Base-by-base conservation (phyloP, 2,888 invertebrate species). In the Agrotis puta region DNA sequence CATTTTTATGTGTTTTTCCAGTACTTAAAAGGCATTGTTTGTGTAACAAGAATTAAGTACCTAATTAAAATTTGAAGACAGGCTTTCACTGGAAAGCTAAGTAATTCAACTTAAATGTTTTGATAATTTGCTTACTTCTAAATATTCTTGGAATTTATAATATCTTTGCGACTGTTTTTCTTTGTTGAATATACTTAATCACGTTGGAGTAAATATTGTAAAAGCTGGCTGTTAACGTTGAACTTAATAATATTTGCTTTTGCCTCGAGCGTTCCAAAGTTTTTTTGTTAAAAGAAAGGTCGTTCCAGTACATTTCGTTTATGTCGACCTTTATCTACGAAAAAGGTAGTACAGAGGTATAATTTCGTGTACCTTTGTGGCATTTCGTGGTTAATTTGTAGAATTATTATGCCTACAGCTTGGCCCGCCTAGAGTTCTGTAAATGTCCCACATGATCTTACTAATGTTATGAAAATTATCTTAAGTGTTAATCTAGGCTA, bases 1-100 rank as follows among this genome's bases (percentile, higher is more conserved):
- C 51, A 74, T 72, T 83, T 85, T 81, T 77, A 84, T 78, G 67
- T 61, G 68, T 74, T 83, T 77, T 75, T 57, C 57, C 47, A 73
- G 69, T 67, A 64, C 68, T 76, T 75, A 33, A 62, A 81, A 75
- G 39, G 50, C 61, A 74, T 71, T 74, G 70, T 81, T 77, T 61
- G 63, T 57, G 70, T 67, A 68, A 76, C 75, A 65, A 79, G 64
- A 81, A 75, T 73, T 64, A 74, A 84, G 69, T 76, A 57, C 47
- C 63, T 61, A 78, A 78, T 85, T 81, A 85, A 76, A 83, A 70
- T 77, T 73, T 74, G 69, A 68, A 63, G 47, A 74, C 66, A 68
- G 43, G 47, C 45, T 63, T 77, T 74, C 51, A 53, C 63, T 66
- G 50, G 3, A 43, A 48, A 70, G 54, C 59, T 63, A 47, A 66